Percentiles rank a stretch among this genome's conserved stretches.
phyloP scores from a whole-genome alignment of 1,140 invertebrate species.

The Anastrepha ludens region DNA sequence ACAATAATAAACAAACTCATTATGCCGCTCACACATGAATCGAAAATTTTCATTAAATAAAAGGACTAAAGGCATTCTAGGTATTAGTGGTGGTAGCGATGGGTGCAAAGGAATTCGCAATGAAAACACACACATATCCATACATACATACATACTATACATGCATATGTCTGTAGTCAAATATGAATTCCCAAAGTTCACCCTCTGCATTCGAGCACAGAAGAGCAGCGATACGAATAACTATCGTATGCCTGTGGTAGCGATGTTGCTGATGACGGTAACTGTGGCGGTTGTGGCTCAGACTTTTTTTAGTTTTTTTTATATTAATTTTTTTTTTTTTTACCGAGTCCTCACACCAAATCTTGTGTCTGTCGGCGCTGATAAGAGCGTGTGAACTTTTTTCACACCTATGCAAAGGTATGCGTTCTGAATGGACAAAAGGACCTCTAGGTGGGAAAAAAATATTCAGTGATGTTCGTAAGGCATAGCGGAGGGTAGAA shows the following conservation, averaged over 20 bases:
- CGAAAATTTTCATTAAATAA: background rate
- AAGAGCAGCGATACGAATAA: background rate
- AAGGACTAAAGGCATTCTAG: conserved; percentile 8
- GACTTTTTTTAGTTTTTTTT: background rate
- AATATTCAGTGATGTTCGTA: background rate
- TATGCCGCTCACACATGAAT: conserved; percentile 36
- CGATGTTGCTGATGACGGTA: background rate
- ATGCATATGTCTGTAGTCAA: background rate
- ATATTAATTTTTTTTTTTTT: background rate
- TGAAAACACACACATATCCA: background rate
- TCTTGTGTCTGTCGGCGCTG: conserved; percentile 18
- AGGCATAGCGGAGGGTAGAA: background rate
- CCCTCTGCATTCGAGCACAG: background rate
- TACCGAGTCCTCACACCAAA: background rate
- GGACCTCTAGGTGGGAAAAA: conserved; percentile 37
- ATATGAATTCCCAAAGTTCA: background rate
- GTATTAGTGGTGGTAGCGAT: background rate
- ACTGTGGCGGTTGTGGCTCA: background rate
- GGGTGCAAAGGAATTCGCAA: conserved; percentile 39
- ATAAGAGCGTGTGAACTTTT: conserved; percentile 46
- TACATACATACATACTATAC: background rate
- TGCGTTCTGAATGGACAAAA: background rate
- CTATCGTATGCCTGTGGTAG: background rate
- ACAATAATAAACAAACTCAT: background rate
- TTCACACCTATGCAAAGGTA: conserved; percentile 43